Evolutionary conservation across 2,888 invertebrate species (phyloP), one percentile per base, ranked within the genome.

Genomic region (Nemotelus nigrinus): DNA sequence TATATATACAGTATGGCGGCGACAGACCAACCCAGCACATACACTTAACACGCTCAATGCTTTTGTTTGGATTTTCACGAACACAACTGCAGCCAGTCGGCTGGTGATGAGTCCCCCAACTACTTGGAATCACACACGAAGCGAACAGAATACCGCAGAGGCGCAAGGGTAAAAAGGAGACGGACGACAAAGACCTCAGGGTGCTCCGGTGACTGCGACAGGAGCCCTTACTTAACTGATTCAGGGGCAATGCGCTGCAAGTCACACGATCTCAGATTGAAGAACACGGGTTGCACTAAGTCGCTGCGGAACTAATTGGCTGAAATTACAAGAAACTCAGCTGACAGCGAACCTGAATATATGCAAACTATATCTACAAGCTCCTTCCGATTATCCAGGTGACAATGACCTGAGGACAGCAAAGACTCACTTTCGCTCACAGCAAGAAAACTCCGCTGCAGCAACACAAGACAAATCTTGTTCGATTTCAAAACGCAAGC

Each of bases 131-230:
- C 25, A 25, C 25, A 25, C 25, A 43, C 39, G 70, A 53, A 41
- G 39, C 43, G 55, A 41, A 7, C 39, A 2, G 2, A 41, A 47
- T n/a, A n/a, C 72, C 8, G 39, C 53, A 74, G 58, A 10, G 48
- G 58, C 25, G 55, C 60, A 47, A 43, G 47, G 58, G 41, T 47
- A 44, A 57, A 55, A 71, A 57, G 55, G 55, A 57, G 55, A 44
- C 57, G 71, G 8, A n/a, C 74, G 74, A 74, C 74, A 74, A 74
- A 74, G 74, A 74, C 60, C 60, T 60, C 63, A 63, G 63, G 44
- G 60, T 60, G 60, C 74, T 63, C 47, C 60, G 43, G 5, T 43
- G 63, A 47, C 60, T 60, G 60, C 70, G 70, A 43, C 70, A 70
- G 70, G 70, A 70, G 70, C 55, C 55, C 67, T 50, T 70, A 53